phyloP scores from a whole-genome alignment of 2,888 invertebrate genomes.

The Calameuta idolon region DNA sequence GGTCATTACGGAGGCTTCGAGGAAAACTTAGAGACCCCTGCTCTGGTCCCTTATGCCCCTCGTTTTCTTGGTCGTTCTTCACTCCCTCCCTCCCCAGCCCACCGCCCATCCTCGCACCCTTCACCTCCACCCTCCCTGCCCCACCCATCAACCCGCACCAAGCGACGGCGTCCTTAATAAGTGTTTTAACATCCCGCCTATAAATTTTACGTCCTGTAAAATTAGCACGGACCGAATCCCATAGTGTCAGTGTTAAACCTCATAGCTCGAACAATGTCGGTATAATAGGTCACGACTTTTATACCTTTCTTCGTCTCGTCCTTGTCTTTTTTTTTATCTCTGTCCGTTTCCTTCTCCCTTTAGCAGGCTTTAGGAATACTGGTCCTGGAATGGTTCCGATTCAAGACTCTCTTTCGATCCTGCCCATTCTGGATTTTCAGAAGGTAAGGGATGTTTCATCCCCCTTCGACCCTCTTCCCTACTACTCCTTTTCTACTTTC shows the following conservation, averaged over 20 bases:
- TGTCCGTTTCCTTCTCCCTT: background rate
- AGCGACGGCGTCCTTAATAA: constrained; percentile 47
- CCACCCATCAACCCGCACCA: background rate
- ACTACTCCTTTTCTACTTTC: background rate
- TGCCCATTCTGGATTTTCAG: background rate
- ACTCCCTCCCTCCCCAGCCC: constrained; percentile 12
- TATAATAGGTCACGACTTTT: background rate
- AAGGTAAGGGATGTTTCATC: background rate
- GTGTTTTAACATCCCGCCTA: constrained; percentile 58
- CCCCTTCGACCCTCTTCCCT: background rate
- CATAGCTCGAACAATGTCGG: background rate
- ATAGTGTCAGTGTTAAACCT: background rate
- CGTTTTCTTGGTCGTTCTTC: constrained; percentile 18
- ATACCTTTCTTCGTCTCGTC: background rate
- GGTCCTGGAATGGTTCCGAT: background rate
- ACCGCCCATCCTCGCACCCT: no score
- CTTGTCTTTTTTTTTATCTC: background rate
- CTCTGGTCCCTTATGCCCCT: background rate
- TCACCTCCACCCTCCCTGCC: background rate
- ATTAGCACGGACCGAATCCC: constrained; percentile 47
- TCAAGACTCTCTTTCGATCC: background rate
- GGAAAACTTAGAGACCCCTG: constrained; percentile 42
- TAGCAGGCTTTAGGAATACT: background rate
- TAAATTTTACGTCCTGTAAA: constrained; percentile 56
- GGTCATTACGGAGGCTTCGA: constrained; percentile 41